Evolutionary conservation across 2,888 invertebrate genomes (phyloP).

Genomic region (Mythimna lalbum): DNA sequence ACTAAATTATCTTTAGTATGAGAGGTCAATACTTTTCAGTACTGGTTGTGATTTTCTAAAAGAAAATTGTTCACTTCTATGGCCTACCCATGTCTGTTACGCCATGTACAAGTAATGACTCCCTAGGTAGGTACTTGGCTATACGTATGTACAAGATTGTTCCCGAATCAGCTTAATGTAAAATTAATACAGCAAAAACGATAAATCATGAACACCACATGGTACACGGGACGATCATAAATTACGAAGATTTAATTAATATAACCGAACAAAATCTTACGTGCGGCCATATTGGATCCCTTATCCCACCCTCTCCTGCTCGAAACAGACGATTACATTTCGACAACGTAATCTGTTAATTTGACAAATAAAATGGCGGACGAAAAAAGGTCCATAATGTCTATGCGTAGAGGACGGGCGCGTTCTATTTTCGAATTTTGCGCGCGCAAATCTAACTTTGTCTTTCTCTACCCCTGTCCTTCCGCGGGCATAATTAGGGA

Average conservation of each 20-base stretch:
- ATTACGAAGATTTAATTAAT: conserved; percentile 91
- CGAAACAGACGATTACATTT: conserved; percentile 88
- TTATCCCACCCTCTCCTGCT: conserved; percentile 84
- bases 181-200: conserved; percentile 81
- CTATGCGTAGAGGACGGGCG: conserved; percentile 59
- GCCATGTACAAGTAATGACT: neutral
- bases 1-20: no score
- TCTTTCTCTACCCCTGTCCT: conserved; percentile 84
- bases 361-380: conserved; percentile 46
- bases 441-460: conserved; percentile 71
- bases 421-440: conserved; percentile 60
- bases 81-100: no score
- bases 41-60: no score
- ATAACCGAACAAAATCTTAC: conserved; percentile 89
- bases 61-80: no score
- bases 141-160: conserved; percentile 51
- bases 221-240: conserved; percentile 84
- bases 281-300: conserved; percentile 88
- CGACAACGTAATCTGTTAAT: conserved; percentile 71
- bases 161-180: conserved; percentile 70
- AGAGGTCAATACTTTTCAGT: no score
- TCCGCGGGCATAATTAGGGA: conserved; percentile 89
- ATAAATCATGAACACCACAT: conserved; percentile 86
- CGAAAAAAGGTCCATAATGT: conserved; percentile 54
- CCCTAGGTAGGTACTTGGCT: neutral